A percentile compares a stretch with the other conserved stretches of the same genome.
Evolutionary conservation across 2,888 invertebrate species (phyloP).

Genomic region (Iphiclides podalirius): DNA sequence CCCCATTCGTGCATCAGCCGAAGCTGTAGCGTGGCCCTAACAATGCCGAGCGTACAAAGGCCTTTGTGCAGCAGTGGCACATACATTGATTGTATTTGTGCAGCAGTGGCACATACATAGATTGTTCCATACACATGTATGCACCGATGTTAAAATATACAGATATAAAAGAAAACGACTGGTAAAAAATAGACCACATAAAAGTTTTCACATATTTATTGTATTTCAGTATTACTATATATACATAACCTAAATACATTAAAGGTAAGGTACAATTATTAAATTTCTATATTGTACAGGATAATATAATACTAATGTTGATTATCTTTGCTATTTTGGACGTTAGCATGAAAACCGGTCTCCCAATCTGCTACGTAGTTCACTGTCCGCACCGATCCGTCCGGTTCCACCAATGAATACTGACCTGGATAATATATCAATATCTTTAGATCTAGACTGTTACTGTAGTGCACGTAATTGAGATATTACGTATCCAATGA

Average conservation of each 20-base stretch:
- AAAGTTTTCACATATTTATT: neutral
- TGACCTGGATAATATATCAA: conserved; percentile 65
- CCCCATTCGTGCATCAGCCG: too few species aligned
- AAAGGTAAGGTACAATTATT: conserved; percentile 5
- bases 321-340: conserved; percentile 83
- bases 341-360: conserved; percentile 87
- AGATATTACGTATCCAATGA: conserved; percentile 7
- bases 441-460: conserved; percentile 15
- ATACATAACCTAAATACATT: conserved; percentile 14
- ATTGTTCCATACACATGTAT: too few species aligned
- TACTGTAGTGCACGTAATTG: conserved; percentile 6
- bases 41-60: too few species aligned
- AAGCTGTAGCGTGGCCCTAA: too few species aligned
- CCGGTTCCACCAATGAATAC: conserved; percentile 85
- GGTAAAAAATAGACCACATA: too few species aligned
- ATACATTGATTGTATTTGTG: too few species aligned
- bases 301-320: conserved; percentile 47
- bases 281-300: conserved; percentile 1
- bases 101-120: too few species aligned
- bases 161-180: too few species aligned
- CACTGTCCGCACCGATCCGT: conserved; percentile 87
- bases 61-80: too few species aligned
- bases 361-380: conserved; percentile 89
- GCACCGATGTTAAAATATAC: too few species aligned
- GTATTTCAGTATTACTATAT: conserved; percentile 8